These are phyloP conservation scores for Chrysogorgia sp. DNA, from an alignment of 92 coral and sea anemone genomes.

Conservation along the genomic window DNA sequence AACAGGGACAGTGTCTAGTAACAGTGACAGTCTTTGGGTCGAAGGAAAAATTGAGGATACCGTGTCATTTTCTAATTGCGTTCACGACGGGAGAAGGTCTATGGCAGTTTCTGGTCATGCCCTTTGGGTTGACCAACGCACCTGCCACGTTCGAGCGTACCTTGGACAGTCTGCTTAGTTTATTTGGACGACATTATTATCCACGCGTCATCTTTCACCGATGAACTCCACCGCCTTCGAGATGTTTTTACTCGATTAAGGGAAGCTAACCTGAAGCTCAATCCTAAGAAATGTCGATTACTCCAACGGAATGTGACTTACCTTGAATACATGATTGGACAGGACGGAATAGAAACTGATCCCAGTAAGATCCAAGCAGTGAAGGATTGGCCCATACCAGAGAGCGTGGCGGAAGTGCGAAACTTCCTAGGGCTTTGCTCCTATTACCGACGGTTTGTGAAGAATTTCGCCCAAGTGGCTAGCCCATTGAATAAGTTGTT, in stretches of 20 bases:
- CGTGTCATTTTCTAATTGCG: conserved; percentile 45
- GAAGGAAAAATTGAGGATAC: conserved; percentile 44
- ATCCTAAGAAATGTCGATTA: neutral
- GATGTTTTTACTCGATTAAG: neutral
- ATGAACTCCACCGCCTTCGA: neutral
- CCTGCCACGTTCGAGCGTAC: conserved; percentile 46
- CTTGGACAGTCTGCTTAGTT: conserved; percentile 36
- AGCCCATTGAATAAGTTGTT: conserved; percentile 10
- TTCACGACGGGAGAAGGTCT: conserved; percentile 48
- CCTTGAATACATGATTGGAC: neutral
- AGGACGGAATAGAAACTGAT: conserved; percentile 36
- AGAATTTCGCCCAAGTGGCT: conserved; percentile 17
- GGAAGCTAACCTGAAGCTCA: neutral
- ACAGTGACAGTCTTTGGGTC: neutral
- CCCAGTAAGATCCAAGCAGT: conserved; percentile 44
- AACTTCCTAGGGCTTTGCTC: conserved; percentile 41
- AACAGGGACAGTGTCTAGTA: conserved; percentile 44
- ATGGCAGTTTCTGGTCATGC: conserved; percentile 34
- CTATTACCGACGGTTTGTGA: conserved; percentile 28
- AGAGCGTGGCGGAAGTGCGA: conserved; percentile 19
- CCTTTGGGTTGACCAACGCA: conserved; percentile 40
- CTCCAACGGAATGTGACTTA: neutral
- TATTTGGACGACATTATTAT: conserved; percentile 40
- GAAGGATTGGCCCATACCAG: conserved; percentile 1
- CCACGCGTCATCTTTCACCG: conserved; percentile 18